Conservation (phyloP, 1,140 invertebrate species). For the Antheraea pernyi region DNA sequence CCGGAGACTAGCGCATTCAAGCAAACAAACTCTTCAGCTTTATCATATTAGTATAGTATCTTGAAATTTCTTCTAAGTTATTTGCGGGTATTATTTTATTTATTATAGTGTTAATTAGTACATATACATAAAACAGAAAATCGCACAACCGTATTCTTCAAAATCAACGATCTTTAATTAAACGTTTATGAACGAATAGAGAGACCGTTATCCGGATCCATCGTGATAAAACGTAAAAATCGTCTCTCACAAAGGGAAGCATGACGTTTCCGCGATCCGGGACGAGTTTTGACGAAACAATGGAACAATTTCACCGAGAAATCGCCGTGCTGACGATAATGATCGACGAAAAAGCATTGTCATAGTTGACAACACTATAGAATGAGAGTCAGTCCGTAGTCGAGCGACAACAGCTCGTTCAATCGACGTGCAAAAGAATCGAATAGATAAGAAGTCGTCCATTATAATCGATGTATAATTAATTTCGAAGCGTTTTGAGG, state of each 20-base stretch:
- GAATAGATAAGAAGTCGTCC: not conserved
- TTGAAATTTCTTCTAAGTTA: too few species aligned
- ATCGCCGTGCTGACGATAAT: slow-evolving; percentile 8
- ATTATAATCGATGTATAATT: too few species aligned
- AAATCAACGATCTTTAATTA: not conserved
- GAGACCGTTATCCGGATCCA: not conserved
- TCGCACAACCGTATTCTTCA: not conserved
- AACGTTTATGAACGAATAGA: not conserved
- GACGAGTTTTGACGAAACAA: slow-evolving; percentile 1
- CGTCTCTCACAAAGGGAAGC: not conserved
- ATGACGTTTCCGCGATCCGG: not conserved
- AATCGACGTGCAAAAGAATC: not conserved
- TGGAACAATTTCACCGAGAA: slow-evolving; percentile 11
- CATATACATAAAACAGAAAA: not conserved
- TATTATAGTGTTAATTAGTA: too few species aligned
- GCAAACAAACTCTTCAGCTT: too few species aligned
- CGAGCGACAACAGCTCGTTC: not conserved
- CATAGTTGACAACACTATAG: slow-evolving; percentile 5
- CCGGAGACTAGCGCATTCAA: too few species aligned
- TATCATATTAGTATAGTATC: too few species aligned
- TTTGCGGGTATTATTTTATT: too few species aligned
- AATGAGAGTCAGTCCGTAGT: not conserved
- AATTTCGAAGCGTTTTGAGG: too few species aligned
- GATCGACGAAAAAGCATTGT: slow-evolving; percentile 9
- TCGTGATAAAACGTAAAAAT: slow-evolving; percentile 1